These are phyloP conservation scores for Pungitius pungitius DNA, from an alignment of 2,113 vertebrate species.

Conservation along the genomic window DNA sequence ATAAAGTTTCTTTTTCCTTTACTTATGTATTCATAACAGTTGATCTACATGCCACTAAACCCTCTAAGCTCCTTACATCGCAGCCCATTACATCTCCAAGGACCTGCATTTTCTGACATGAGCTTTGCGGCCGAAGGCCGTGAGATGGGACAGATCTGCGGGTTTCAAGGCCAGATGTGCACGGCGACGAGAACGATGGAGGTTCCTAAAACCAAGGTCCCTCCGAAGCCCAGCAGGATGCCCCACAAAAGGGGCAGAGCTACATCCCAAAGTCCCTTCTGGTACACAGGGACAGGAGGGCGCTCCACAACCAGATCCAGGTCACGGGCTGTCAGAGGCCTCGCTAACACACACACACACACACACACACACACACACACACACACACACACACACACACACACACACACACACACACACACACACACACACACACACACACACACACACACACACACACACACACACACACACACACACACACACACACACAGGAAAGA, in stretches of 20 bases:
- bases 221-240: conserved; percentile 80
- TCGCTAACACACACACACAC: conserved; percentile 50
- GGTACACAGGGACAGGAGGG: conserved; percentile 61
- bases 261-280: conserved; percentile 72
- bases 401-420: conserved; percentile 9
- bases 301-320: conserved; percentile 81
- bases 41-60: not conserved
- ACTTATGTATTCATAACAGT: not conserved
- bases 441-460: conserved; percentile 19
- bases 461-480: too few species aligned
- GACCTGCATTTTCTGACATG: not conserved
- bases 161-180: conserved; percentile 39
- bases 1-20: not conserved
- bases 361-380: conserved; percentile 7
- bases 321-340: conserved; percentile 63
- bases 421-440: not conserved
- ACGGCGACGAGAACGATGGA: conserved; percentile 36
- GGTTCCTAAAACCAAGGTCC: conserved; percentile 50
- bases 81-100: not conserved
- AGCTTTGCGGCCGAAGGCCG: not conserved
- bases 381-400: not conserved
- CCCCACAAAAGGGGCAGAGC: conserved; percentile 75
- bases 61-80: not conserved
- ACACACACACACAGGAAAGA: conserved; percentile 28
- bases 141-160: not conserved